phyloP scores from a whole-genome alignment of 2,113 vertebrate species.

The Eulemur rufifrons region DNA sequence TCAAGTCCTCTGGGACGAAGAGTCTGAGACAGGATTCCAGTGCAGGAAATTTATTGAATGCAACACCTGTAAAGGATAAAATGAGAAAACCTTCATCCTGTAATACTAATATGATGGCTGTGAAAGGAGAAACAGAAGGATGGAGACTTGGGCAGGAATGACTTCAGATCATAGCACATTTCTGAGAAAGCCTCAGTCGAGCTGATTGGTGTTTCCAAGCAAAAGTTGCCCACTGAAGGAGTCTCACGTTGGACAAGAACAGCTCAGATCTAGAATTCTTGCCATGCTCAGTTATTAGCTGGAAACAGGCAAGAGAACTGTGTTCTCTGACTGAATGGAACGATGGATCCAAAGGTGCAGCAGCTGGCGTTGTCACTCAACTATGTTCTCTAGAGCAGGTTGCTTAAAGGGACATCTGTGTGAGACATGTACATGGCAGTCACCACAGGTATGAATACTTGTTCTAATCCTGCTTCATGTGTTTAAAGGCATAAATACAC shows the following conservation, averaged over 20 bases:
- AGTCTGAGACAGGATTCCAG: neutral
- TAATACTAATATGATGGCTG: rapidly evolving
- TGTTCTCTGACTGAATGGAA: neutral
- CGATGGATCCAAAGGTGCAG: neutral
- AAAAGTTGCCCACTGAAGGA: neutral
- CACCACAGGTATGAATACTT: neutral
- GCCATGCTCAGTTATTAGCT: neutral
- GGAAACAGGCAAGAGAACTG: neutral
- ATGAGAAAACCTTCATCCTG: neutral
- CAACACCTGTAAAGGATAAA: neutral
- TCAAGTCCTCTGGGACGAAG: neutral
- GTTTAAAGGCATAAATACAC: neutral
- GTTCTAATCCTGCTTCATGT: neutral
- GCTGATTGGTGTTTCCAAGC: neutral
- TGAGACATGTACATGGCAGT: neutral
- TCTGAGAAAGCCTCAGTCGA: neutral
- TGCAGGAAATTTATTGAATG: neutral
- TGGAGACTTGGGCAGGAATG: neutral
- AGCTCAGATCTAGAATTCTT: neutral
- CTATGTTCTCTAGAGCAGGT: neutral
- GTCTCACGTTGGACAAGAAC: too few species aligned
- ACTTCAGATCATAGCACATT: neutral
- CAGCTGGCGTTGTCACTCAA: rapidly evolving
- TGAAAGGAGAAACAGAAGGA: neutral
- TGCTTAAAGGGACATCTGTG: neutral